These are phyloP conservation scores for Chaenogobius annularis DNA, from an alignment of 2,113 vertebrate genomes.

Conservation along the genomic window DNA sequence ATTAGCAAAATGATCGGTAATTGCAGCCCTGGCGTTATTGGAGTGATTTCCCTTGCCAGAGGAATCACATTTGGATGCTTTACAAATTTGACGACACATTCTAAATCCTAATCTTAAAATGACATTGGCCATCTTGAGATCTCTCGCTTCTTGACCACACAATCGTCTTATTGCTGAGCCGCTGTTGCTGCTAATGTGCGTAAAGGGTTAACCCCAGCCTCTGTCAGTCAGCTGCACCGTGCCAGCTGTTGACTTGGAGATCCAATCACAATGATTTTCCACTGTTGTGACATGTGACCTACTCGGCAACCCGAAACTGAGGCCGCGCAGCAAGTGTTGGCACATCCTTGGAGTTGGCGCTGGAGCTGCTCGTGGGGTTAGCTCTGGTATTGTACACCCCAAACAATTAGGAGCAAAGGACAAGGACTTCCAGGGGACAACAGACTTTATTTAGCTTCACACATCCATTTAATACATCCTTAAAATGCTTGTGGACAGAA, in stretches of 20 bases:
- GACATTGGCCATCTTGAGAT: too few species aligned
- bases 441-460: background rate
- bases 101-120: background rate
- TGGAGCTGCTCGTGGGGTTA: conserved; percentile 29
- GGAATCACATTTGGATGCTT: too few species aligned
- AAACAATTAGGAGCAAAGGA: conserved; percentile 15
- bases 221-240: conserved; percentile 64
- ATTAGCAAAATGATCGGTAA: too few species aligned
- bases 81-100: background rate
- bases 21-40: too few species aligned
- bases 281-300: conserved; percentile 81
- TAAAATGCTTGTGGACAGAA: background rate
- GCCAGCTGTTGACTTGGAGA: conserved; percentile 75
- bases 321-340: conserved; percentile 70
- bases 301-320: conserved; percentile 75
- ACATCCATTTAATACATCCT: background rate
- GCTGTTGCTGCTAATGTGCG: conserved; percentile 12
- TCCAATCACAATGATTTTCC: conserved; percentile 81
- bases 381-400: conserved; percentile 18
- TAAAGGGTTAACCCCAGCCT: conserved; percentile 64
- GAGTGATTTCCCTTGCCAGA: too few species aligned
- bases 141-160: background rate
- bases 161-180: conserved; percentile 11
- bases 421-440: conserved; percentile 17
- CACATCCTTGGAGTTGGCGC: conserved; percentile 59